Evolutionary conservation across 2,888 invertebrate species (phyloP).

Genomic region (Schizaphis graminum): DNA sequence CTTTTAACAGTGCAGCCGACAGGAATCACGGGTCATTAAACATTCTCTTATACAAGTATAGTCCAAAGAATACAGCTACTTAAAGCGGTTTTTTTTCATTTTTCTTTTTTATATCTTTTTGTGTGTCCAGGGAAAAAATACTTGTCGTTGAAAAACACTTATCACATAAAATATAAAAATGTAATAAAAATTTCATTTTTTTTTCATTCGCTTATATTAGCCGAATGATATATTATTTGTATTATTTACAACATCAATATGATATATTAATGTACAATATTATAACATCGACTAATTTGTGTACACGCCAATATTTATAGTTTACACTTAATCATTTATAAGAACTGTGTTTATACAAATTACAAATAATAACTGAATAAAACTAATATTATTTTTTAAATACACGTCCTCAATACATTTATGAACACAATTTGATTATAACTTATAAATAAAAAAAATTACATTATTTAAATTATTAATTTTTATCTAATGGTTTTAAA

Average conservation of each 20-base stretch:
- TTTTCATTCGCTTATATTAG: background rate
- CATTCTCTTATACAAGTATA: conserved; percentile 53
- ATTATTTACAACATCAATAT: background rate
- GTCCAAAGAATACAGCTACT: conserved; percentile 48
- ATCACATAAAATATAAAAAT: conserved; percentile 16
- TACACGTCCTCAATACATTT: background rate
- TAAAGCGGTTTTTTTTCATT: conserved; percentile 37
- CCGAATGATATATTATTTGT: background rate
- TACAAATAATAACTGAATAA: background rate
- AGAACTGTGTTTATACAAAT: background rate
- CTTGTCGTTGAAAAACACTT: conserved; percentile 51
- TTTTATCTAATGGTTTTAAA: background rate
- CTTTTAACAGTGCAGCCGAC: conserved; percentile 60
- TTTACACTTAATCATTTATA: background rate
- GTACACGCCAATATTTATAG: background rate
- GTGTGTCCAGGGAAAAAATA: conserved; percentile 35
- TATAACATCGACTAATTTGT: background rate
- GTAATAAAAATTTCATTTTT: conserved; percentile 19
- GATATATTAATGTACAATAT: background rate
- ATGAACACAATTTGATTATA: background rate
- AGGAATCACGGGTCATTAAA: conserved; percentile 65
- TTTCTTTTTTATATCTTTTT: conserved; percentile 47
- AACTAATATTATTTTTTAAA: background rate
- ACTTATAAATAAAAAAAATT: background rate
- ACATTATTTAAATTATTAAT: background rate